These are phyloP conservation scores for Orchesella cincta DNA, from an alignment of 1,140 invertebrate genomes.

Conservation along the genomic window DNA sequence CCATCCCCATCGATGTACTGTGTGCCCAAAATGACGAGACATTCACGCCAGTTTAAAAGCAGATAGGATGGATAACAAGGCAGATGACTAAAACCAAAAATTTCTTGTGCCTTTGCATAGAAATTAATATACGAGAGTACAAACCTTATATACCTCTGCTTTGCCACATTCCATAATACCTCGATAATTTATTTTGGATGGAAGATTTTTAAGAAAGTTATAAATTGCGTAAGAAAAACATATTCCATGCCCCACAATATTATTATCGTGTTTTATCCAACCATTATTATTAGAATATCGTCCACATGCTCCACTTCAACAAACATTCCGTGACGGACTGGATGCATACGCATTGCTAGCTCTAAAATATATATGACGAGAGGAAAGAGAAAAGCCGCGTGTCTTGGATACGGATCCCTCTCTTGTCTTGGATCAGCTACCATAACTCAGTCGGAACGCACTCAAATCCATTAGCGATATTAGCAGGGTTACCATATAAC, in stretches of 20 bases:
- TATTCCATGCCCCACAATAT: not conserved
- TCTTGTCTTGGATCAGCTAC: no score
- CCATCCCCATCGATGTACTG: not conserved
- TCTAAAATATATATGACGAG: no score
- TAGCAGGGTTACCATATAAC: not conserved
- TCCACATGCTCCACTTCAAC: constrained; percentile 37
- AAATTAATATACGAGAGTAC: not conserved
- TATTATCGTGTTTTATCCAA: no score
- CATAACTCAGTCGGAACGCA: not conserved
- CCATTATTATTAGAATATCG: no score
- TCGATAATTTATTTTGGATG: not conserved
- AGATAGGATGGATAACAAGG: not conserved
- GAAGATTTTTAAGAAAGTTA: not conserved
- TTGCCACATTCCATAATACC: constrained; percentile 1
- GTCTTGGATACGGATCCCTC: no score
- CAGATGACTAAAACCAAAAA: not conserved
- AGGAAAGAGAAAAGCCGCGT: no score
- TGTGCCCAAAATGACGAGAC: no score
- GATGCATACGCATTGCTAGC: not conserved
- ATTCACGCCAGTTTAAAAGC: no score
- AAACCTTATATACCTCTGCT: not conserved
- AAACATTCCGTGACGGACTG: constrained; percentile 33
- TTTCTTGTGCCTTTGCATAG: not conserved
- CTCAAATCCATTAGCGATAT: not conserved
- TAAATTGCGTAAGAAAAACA: constrained; percentile 16